Percentiles rank a stretch among this genome's conserved stretches.
Evolutionary conservation across 37 sponge, comb jelly and placozoan genomes (phyloP).

Genomic region (Aphrocallistes beatrix): DNA sequence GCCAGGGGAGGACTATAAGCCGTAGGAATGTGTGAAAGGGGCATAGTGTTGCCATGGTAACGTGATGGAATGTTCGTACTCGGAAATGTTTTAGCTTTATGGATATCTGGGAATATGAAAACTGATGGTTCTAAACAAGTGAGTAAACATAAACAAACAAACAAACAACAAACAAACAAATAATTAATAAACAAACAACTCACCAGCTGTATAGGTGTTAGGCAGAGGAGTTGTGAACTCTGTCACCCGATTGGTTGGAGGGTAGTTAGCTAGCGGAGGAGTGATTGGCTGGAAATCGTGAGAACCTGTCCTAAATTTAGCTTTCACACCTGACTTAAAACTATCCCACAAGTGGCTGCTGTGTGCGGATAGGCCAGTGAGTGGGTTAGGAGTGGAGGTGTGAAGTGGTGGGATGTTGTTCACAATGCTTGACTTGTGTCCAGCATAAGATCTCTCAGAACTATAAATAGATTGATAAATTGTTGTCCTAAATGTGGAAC

Average conservation of each 20-base stretch:
- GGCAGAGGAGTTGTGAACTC: not conserved
- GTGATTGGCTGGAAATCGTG: not conserved
- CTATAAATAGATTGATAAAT: no score
- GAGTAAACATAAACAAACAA: not conserved
- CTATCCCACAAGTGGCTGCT: no score
- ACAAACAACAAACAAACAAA: not conserved
- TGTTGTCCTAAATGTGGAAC: no score
- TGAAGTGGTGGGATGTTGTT: no score
- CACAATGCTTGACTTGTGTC: no score
- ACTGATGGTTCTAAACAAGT: not conserved
- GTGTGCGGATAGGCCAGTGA: no score
- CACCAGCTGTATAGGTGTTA: no score
- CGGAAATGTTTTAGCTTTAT: not conserved
- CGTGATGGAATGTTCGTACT: not conserved
- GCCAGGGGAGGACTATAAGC: not conserved
- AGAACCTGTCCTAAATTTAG: not conserved
- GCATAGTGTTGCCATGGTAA: constrained; percentile 11
- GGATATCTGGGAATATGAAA: not conserved
- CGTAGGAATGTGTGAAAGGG: not conserved
- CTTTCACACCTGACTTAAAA: no score
- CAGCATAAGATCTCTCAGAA: no score
- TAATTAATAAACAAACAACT: no score
- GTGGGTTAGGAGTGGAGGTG: no score
- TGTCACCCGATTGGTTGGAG: not conserved
- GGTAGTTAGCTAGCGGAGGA: not conserved